Evolutionary conservation across 2,113 vertebrate genomes (phyloP).

Genomic region (Gopherus evgoodei): DNA sequence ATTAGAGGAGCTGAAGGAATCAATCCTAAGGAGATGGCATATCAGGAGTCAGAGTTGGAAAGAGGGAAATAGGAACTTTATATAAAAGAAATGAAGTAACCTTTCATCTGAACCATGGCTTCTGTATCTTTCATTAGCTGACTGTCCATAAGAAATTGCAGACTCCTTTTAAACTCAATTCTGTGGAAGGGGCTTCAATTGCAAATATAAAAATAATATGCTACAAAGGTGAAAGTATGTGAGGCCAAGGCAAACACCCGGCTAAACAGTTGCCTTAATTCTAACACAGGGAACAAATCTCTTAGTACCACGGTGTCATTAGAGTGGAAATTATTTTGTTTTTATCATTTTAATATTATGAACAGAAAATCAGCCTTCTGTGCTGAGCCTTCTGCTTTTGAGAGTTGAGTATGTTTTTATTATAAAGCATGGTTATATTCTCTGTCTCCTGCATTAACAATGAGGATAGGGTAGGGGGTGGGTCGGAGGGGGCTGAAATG

Average conservation of each 20-base stretch:
- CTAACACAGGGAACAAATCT: constrained; percentile 7
- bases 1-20: background rate
- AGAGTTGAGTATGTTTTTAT: constrained; percentile 46
- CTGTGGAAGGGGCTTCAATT: constrained; percentile 4
- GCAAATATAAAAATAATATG: background rate
- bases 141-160: constrained; percentile 18
- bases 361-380: constrained; percentile 17
- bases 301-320: constrained; percentile 36
- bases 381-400: constrained; percentile 3
- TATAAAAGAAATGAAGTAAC: constrained; percentile 18
- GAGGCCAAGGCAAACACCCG: constrained; percentile 19
- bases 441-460: constrained; percentile 73
- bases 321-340: constrained; percentile 43
- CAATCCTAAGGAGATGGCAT: background rate
- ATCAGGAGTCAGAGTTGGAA: background rate
- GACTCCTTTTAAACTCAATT: constrained; percentile 47
- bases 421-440: constrained; percentile 51
- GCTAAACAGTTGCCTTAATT: constrained; percentile 16
- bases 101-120: constrained; percentile 31
- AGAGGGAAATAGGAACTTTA: constrained; percentile 37
- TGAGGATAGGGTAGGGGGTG: constrained; percentile 69
- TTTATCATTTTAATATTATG: constrained; percentile 22
- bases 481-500: constrained; percentile 71
- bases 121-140: constrained; percentile 48
- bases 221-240: background rate